A percentile compares a stretch with the other conserved stretches of the same genome.
phyloP scores from a whole-genome alignment of 2,113 vertebrate species.

The Coracopsis vasa region DNA sequence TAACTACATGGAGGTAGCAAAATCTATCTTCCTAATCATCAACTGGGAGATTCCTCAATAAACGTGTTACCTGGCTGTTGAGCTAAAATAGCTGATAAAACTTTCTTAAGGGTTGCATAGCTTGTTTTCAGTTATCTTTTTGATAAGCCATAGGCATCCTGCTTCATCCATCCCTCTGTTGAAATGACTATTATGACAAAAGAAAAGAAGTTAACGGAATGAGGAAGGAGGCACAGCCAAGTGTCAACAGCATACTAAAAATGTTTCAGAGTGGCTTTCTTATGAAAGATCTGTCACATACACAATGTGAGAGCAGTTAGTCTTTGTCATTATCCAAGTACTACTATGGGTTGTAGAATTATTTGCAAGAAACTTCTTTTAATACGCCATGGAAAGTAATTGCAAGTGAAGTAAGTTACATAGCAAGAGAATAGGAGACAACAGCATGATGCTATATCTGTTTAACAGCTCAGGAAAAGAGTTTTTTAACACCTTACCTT shows the following conservation, averaged over 20 bases:
- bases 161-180: background rate
- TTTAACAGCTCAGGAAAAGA: background rate
- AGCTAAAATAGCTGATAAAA: background rate
- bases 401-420: background rate
- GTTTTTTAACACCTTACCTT: background rate
- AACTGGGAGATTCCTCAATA: background rate
- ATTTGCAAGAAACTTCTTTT: background rate
- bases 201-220: background rate
- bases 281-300: background rate
- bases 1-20: background rate
- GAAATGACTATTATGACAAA: background rate
- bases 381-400: background rate
- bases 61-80: background rate
- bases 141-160: background rate
- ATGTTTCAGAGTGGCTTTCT: background rate
- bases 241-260: background rate
- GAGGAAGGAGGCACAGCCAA: background rate
- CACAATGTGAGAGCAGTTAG: background rate
- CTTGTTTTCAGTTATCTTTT: background rate
- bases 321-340: background rate
- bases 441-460: background rate
- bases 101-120: background rate
- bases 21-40: background rate
- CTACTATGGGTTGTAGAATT: background rate
- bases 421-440: background rate